Percentiles rank a stretch among this genome's conserved stretches.
phyloP scores from a whole-genome alignment of 2,888 invertebrate species.

The Drosophila algonquin region DNA sequence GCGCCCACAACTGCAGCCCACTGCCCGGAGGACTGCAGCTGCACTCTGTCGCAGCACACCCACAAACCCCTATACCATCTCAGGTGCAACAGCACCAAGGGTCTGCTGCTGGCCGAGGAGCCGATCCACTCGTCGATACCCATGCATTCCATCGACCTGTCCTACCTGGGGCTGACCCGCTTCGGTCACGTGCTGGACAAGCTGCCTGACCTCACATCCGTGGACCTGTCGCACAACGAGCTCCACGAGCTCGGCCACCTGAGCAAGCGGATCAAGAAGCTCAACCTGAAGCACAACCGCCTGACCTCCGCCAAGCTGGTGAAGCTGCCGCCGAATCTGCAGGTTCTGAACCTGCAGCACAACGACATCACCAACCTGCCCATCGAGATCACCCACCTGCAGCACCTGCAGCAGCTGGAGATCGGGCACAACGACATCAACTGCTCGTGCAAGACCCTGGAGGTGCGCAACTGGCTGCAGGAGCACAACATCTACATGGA shows the following conservation, averaged over 20 bases:
- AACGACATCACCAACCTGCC: conserved; percentile 87
- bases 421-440: conserved; percentile 88
- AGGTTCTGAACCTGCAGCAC: conserved; percentile 87
- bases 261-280: conserved; percentile 86
- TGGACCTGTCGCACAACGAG: conserved; percentile 87
- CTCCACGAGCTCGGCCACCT: conserved; percentile 86
- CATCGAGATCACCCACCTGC: conserved; percentile 85
- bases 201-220: conserved; percentile 86
- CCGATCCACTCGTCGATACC: conserved; percentile 67
- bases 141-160: conserved; percentile 86
- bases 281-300: conserved; percentile 87
- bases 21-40: conserved; percentile 82
- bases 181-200: conserved; percentile 85
- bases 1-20: conserved; percentile 40
- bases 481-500: conserved; percentile 86
- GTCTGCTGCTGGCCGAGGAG: conserved; percentile 60
- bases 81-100: conserved; percentile 81
- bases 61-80: conserved; percentile 79
- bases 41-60: conserved; percentile 69
- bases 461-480: conserved; percentile 87
- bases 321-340: conserved; percentile 86
- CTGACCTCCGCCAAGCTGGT: conserved; percentile 85
- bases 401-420: conserved; percentile 86
- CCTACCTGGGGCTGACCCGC: conserved; percentile 87
- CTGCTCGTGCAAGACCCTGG: conserved; percentile 89